Evolutionary conservation across 1,140 invertebrate genomes (phyloP).

Genomic region (Drosophila carrolli): DNA sequence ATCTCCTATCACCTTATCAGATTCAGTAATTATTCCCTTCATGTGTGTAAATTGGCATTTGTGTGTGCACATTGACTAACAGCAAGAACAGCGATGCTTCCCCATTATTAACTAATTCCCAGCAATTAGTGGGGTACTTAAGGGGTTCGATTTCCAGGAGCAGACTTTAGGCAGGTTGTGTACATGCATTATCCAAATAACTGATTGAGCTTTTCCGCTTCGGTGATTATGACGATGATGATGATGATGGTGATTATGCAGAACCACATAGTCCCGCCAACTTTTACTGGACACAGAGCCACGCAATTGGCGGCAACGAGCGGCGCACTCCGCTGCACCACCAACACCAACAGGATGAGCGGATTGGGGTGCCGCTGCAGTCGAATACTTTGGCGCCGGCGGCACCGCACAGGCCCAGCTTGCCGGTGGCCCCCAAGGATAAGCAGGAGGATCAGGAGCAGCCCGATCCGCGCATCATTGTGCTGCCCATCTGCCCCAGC

Average conservation of each 20-base stretch:
- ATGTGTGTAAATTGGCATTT: slow-evolving; percentile 40
- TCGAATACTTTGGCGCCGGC: slow-evolving; percentile 74
- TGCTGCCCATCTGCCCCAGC: slow-evolving; percentile 76
- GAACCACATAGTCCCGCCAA: slow-evolving; percentile 86
- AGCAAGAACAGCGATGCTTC: slow-evolving; percentile 19
- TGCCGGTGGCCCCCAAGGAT: slow-evolving; percentile 67
- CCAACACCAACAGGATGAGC: slow-evolving; percentile 66
- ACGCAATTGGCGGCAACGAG: slow-evolving; percentile 86
- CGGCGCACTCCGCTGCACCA: slow-evolving; percentile 64
- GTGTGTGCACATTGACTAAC: slow-evolving; percentile 54
- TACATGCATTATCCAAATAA: slow-evolving; percentile 23
- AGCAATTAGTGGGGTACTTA: slow-evolving; percentile 26
- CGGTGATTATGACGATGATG: slow-evolving; percentile 12
- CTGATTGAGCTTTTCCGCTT: slow-evolving; percentile 57
- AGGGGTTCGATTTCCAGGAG: neutral
- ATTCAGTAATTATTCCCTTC: neutral
- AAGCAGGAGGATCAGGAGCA: slow-evolving; percentile 19
- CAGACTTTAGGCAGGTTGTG: slow-evolving; percentile 31
- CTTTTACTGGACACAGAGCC: slow-evolving; percentile 87
- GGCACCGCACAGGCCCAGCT: slow-evolving; percentile 85
- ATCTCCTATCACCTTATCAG: neutral
- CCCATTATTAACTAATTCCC: slow-evolving; percentile 39
- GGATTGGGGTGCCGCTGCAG: slow-evolving; percentile 69
- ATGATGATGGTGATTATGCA: slow-evolving; percentile 25
- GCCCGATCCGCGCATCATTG: slow-evolving; percentile 76